Percentiles rank a stretch among this genome's conserved stretches.
Evolutionary conservation across 2,888 invertebrate species (phyloP).

Genomic region (Perizoma affinitatum): DNA sequence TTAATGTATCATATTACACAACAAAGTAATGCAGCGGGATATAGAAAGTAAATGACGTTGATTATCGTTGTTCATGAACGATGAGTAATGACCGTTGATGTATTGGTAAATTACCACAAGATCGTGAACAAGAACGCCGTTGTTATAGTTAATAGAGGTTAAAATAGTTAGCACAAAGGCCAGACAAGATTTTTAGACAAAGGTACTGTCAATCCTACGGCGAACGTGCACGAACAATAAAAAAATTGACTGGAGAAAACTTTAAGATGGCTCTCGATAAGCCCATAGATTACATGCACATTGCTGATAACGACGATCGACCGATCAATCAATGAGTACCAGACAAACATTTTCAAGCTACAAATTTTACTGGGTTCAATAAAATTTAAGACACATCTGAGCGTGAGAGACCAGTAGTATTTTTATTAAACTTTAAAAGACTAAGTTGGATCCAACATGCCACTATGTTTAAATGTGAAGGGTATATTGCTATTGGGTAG

Average conservation of each 20-base stretch:
- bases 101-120: constrained; percentile 71
- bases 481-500: too few relatives aligned
- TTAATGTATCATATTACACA: constrained; percentile 43
- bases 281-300: constrained; percentile 42
- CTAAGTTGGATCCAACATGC: too few relatives aligned
- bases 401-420: too few relatives aligned
- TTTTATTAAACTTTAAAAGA: too few relatives aligned
- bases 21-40: constrained; percentile 57
- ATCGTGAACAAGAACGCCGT: constrained; percentile 62
- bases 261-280: constrained; percentile 52
- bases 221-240: constrained; percentile 57
- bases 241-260: constrained; percentile 63
- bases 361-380: background rate
- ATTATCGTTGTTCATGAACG: constrained; percentile 60
- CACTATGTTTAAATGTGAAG: too few relatives aligned
- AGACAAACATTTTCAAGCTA: constrained; percentile 16
- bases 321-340: constrained; percentile 42
- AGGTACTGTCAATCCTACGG: constrained; percentile 64
- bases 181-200: constrained; percentile 67
- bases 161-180: constrained; percentile 64
- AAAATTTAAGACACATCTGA: background rate
- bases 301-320: constrained; percentile 39
- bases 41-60: constrained; percentile 70
- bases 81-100: constrained; percentile 70
- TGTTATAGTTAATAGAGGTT: constrained; percentile 73